A percentile compares a stretch with the other conserved stretches of the same genome.
These are phyloP conservation scores for mouse (Mus musculus) DNA, from an alignment of 2,113 vertebrate species.

Conservation along the genomic window DNA sequence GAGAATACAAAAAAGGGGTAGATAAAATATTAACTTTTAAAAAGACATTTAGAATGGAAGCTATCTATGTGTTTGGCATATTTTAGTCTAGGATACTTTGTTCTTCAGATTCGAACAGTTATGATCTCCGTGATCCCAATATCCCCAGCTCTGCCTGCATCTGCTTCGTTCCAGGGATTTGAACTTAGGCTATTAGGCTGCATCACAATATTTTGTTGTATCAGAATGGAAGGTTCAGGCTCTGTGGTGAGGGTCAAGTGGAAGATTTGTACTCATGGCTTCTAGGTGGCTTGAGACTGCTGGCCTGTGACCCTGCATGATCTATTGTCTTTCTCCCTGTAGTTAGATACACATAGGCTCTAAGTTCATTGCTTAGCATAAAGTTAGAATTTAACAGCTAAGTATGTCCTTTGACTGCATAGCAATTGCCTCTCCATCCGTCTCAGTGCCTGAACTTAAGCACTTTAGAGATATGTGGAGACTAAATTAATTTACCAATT, in stretches of 20 bases:
- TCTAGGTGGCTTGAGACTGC: neutral
- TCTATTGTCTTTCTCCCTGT: neutral
- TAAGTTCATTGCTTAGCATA: neutral
- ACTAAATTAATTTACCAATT: neutral
- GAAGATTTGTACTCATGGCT: neutral
- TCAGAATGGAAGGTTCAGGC: neutral
- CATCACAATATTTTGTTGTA: neutral
- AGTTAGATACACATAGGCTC: neutral
- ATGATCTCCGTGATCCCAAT: neutral
- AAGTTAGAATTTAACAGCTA: neutral
- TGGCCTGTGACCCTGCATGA: neutral
- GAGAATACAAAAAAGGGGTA: neutral
- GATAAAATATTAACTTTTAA: neutral
- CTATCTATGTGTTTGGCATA: neutral
- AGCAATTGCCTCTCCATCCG: neutral
- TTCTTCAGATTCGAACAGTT: conserved; percentile 30
- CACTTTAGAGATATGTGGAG: neutral
- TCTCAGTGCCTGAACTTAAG: neutral
- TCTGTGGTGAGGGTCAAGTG: neutral
- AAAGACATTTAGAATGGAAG: conserved; percentile 17
- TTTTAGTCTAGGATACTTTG: neutral
- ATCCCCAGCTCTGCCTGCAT: neutral
- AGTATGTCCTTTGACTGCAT: neutral
- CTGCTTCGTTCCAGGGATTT: neutral
- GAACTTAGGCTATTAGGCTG: neutral